Base-by-base conservation (phyloP, 2,888 invertebrate genomes). In the Xanthostigma xanthostigma region DNA sequence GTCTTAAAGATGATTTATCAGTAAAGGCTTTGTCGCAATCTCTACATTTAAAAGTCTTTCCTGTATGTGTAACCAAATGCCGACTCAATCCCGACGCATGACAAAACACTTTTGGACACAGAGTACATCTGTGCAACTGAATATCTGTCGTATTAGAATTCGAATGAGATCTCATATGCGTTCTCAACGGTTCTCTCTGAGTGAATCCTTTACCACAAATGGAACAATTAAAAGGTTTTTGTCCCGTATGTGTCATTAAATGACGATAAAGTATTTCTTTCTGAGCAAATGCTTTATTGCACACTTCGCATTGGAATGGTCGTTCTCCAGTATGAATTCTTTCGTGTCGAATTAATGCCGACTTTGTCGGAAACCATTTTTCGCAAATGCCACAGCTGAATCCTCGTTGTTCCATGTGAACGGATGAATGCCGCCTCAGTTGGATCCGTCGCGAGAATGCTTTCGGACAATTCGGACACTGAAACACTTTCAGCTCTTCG, bases 161-260 rank as follows among this genome's bases (percentile, higher is more conserved):
- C 39, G 75, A 71, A 59, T 80, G 79, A 35, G 73, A 68, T 2
- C 75, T 66, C 59, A 76, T 72, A 62, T 86, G 86, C 34, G 76
- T 70, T 13, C 68, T 66, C 13, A 86, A 67, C 44, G 82, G 76
- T 55, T 78, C 77, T 53, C 82, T 79, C 63, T 85, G 85, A 0
- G 83, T 81, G 65, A 83, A 86, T 51, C 80, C 76, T 60, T 79
- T 79, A 1, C 73, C 68, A 58, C 86, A 86, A 52, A 67, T 65
- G 1, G 70, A 63, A 60, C 86, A 86, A 54, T 71, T 70, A 66
- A 77, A 79, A 9, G 84, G 84, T 50, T 80, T 81, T 45, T 73
- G 70, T 27, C 75, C 74, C 0, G 74, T 71, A 53, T 76, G 76
- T 0, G 70, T 73, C 61, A 78, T 73, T 58, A 73, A 63, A 62